Evolutionary conservation across 2,113 vertebrate species (phyloP), one percentile per base, ranked within the genome.

Genomic region (Rynchops niger): DNA sequence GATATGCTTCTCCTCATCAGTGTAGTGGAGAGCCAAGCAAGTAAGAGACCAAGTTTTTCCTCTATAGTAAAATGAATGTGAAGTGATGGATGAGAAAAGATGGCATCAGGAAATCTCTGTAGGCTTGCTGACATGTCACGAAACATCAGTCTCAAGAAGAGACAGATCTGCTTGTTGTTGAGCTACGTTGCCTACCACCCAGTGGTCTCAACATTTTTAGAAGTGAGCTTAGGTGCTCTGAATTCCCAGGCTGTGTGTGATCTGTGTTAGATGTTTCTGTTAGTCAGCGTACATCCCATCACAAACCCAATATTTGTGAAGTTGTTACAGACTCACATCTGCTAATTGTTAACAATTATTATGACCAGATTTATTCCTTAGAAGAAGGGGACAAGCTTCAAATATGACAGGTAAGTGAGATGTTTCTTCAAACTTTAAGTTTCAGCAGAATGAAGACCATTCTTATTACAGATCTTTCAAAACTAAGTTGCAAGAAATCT

Each of bases 401-500:
- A 36, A 82, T 58, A n/a, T 19, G 20, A 34, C 52, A 70, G 22
- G 59, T 23, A 86, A 89, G 5, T 43, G 34, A 62, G 15, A 65
- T 10, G 8, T 6, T 65, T 86, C 61, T 89, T 84, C 56, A 70
- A 40, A 26, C 5, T 71, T 27, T 22, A 56, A 30, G 12, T 66
- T 80, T 82, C 72, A 66, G 9, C 17, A 81, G 63, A 81, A 78
- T 81, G 82, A 97, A 86, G 34, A 70, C 21, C 32, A 62, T 32
- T 65, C 53, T 81, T 78, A 83, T 63, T 79, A 70, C 2, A 84
- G 38, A 55, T 53, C 53, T 94, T 92, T 94, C 63, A 94, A 97
- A 97, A 82, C 2, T 38, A 9, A 86, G 20, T 83, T 97, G 84
- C 95, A 97, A 97, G 59, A 66, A 63, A 72, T 47, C 42, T 76